A percentile compares a stretch with the other conserved stretches of the same genome.
Conservation (phyloP, 2,113 vertebrate genomes). For the Peromyscus polionotus region DNA sequence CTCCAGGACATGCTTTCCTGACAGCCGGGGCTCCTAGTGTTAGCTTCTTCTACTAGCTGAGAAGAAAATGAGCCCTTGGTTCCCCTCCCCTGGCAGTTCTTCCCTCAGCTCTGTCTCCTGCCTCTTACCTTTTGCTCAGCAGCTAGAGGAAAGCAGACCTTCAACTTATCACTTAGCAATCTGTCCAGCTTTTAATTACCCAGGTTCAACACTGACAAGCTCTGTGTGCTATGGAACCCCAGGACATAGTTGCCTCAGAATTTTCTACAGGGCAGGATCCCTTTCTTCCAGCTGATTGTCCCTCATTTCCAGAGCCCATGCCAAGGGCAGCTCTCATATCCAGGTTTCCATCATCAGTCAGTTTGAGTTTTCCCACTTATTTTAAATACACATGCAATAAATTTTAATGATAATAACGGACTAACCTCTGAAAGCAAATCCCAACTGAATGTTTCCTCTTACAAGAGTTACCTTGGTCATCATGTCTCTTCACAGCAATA, state of each 20-base stretch:
- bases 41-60: neutral
- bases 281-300: neutral
- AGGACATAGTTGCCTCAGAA: neutral
- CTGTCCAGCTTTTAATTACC: neutral
- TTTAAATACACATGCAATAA: neutral
- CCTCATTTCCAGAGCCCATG: neutral
- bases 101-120: neutral
- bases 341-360: neutral
- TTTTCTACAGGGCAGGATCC: fast-evolving
- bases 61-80: neutral
- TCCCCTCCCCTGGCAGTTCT: neutral
- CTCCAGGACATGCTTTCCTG: neutral
- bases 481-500: neutral
- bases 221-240: neutral
- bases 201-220: neutral
- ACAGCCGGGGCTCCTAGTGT: neutral
- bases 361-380: neutral
- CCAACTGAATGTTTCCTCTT: neutral
- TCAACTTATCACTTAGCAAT: neutral
- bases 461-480: neutral
- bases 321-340: neutral
- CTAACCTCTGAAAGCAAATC: neutral
- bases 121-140: neutral
- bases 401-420: neutral
- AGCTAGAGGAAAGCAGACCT: neutral